Evolutionary conservation across 2,888 invertebrate species (phyloP), one percentile per base, ranked within the genome.

Genomic region (Leptothorax acervorum): DNA sequence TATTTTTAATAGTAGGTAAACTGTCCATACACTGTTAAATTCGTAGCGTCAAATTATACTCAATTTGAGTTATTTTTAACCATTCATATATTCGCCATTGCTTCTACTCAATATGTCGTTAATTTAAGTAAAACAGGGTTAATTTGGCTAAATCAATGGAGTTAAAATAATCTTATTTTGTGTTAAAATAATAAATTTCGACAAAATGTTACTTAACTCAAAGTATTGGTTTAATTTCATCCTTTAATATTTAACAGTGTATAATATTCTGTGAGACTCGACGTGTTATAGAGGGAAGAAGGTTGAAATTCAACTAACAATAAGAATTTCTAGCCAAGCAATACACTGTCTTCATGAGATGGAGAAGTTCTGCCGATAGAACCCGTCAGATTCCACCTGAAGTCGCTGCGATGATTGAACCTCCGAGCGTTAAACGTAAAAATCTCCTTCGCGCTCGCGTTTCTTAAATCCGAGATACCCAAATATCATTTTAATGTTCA

Each of bases 321-420:
- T 23, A 23, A 5, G 42, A 68, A 31, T 18, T 48, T 51, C 31
- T 48, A 68, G 28, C 11, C 11, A 5, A 5, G 35, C 51, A 5
- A 31, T 60, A 60, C 18, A 62, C 2, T 48, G 18, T 62, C 6
- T 65, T 62, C 9, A 35, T 31, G 15, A n/a, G 28, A 28, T 55
- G 15, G 70, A 39, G 18, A 74, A 57, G 18, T 42, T 42, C 39
- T 18, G 5, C 8, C 8, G 12, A 8, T 75, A 31, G 15, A 75
- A 62, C 45, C 23, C 31, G 31, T 62, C 11, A 74, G 35, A n/a
- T 62, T 75, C 15, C 15, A 62, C 11, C 62, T 62, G 5, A 8
- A 75, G 18, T 74, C 31, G 60, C 31, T 45, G 28, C n/a, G 31
- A 51, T 39, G 9, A 71, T 53, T 73, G 39, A 55, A 57, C 2